Base-by-base conservation (phyloP, 1,140 invertebrate genomes). In the Procambarus clarkii region DNA sequence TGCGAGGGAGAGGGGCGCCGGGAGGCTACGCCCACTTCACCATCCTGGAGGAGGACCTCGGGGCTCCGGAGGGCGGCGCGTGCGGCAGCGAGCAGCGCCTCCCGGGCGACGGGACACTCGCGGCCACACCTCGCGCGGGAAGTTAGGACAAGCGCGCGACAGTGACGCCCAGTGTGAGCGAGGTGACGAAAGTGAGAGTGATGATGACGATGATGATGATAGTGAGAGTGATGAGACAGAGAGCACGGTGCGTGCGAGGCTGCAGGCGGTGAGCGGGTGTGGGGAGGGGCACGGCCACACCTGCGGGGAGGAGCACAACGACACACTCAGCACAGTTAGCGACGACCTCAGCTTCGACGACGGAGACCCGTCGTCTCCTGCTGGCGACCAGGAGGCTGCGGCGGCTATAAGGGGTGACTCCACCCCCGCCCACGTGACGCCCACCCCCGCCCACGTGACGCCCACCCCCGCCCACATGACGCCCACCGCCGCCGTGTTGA, bases 161-260 rank as follows among this genome's bases (percentile, higher is more conserved):
- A 58, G 76, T 15, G 54, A 79, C 13, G 60, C 78, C 45, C 13
- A 24, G 3, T 9, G n/a, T 18, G 79, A 76, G 7, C 45, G 60
- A 21, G 50, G 44, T 9, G 84, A 34, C 0, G 81, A 60, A 2
- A 82, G 85, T 1, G 58, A 50, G 2, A 76, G 86, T 34, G 81
- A 54, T 24, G 79, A 88, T 21, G 76, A 85, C 13, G 81, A 92
- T 13, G 82, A 58, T 54, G 90, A 91, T 34, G 91, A 92, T 48
- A 88, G 86, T 71, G 91, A 92, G 44, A 89, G 87, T 80, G 87
- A 88, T 8, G 91, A 92, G 60, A 92, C 91, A n/a, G 86, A 92
- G 64, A 92, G 86, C 86, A 92, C 91, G 13, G 91, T 92, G 54
- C 86, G 86, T 45, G 91, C 91, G 9, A 84, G 82, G 18, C 69